These are phyloP conservation scores for Lichenostomus cassidix DNA, from an alignment of 2,113 vertebrate genomes.

Conservation along the genomic window DNA sequence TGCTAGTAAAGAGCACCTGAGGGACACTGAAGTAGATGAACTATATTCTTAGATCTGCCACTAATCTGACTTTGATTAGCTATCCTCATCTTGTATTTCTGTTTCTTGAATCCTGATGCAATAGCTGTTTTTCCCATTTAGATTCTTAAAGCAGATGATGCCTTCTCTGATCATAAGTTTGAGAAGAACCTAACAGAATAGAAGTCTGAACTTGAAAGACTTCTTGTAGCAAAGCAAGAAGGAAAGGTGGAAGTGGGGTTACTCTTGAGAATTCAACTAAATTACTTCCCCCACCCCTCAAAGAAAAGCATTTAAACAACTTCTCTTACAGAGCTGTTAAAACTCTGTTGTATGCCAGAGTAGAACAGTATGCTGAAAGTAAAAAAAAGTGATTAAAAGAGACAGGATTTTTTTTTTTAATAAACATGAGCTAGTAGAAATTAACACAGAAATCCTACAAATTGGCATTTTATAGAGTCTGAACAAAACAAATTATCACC, in stretches of 20 bases:
- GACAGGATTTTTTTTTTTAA: background rate
- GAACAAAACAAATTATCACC: background rate
- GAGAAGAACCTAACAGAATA: background rate
- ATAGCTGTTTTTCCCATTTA: background rate
- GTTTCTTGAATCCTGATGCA: background rate
- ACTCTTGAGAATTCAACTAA: background rate
- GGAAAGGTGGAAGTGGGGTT: background rate
- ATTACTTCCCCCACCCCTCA: background rate
- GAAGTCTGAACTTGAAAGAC: background rate
- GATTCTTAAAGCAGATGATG: background rate
- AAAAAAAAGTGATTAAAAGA: background rate
- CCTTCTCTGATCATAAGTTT: background rate
- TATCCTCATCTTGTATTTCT: background rate
- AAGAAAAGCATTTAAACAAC: background rate
- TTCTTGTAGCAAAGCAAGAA: background rate
- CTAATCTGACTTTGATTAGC: background rate
- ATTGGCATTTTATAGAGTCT: background rate
- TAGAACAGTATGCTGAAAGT: background rate
- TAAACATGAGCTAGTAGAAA: background rate
- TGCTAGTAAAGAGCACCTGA: background rate
- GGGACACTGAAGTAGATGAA: background rate
- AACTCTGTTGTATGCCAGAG: background rate
- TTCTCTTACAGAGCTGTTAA: background rate
- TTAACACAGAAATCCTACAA: background rate
- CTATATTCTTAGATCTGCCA: background rate